Evolutionary conservation across 2,888 invertebrate genomes (phyloP).

Genomic region (Lepidocyrtoides sp.): DNA sequence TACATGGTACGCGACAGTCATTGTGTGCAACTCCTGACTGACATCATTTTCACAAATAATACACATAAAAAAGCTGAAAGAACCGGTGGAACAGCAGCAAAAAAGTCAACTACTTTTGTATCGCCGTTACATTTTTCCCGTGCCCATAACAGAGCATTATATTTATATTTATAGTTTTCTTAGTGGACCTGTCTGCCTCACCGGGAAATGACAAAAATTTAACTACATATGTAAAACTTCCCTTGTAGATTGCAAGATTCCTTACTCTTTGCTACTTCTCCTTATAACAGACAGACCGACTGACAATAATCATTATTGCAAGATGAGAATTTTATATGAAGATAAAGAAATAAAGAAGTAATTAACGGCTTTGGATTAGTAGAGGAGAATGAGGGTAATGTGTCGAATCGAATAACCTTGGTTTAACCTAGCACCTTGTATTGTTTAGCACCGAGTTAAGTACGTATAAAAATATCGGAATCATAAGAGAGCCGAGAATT

Average conservation of each 20-base stretch:
- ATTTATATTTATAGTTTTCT: constrained; percentile 12
- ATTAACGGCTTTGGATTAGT: constrained; percentile 41
- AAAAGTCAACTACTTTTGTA: constrained; percentile 11
- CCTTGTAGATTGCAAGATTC: no score
- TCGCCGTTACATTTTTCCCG: neutral
- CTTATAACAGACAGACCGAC: no score
- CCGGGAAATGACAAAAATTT: constrained; percentile 5
- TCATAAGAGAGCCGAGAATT: neutral
- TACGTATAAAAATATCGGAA: constrained; percentile 4
- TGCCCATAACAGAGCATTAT: constrained; percentile 27
- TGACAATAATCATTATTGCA: no score
- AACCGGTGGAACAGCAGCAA: neutral
- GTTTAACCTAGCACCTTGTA: constrained; percentile 25
- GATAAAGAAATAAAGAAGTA: neutral
- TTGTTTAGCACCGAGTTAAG: neutral
- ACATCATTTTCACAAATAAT: constrained; percentile 76
- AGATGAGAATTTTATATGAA: neutral
- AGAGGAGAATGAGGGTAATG: constrained; percentile 6
- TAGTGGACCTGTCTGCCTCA: constrained; percentile 19
- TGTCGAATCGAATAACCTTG: constrained; percentile 27
- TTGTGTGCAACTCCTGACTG: constrained; percentile 48
- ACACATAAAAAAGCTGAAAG: constrained; percentile 28
- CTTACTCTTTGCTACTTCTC: no score
- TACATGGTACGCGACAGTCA: neutral
- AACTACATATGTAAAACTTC: no score